Evolutionary conservation across 2,888 invertebrate species (phyloP).

Genomic region (Bembecia ichneumoniformis): DNA sequence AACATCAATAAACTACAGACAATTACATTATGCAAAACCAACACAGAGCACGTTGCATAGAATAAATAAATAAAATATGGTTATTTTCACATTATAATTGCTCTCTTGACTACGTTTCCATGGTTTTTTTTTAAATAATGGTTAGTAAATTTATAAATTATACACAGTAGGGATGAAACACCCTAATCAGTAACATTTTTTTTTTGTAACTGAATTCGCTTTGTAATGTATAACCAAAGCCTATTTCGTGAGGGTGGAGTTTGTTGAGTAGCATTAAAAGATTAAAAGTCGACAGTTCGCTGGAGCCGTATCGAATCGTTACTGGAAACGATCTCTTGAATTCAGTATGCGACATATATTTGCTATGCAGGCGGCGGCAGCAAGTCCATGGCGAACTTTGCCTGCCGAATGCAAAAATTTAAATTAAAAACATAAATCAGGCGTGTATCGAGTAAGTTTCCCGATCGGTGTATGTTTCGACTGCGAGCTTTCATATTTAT

Average conservation of each 20-base stretch:
- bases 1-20: background rate
- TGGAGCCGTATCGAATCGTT: constrained; percentile 60
- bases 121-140: too few relatives aligned
- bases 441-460: constrained; percentile 68
- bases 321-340: constrained; percentile 55
- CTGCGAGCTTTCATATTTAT: constrained; percentile 39
- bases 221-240: constrained; percentile 18
- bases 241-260: constrained; percentile 40
- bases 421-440: constrained; percentile 75
- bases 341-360: constrained; percentile 56
- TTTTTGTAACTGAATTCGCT: too few relatives aligned
- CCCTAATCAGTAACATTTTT: too few relatives aligned
- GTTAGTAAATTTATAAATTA: too few relatives aligned
- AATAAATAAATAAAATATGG: too few relatives aligned
- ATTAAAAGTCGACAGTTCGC: constrained; percentile 68
- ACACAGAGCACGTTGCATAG: too few relatives aligned
- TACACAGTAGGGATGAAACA: too few relatives aligned
- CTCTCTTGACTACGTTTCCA: too few relatives aligned
- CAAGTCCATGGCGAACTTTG: constrained; percentile 64
- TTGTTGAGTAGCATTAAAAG: constrained; percentile 70
- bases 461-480: constrained; percentile 64
- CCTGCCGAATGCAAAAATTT: constrained; percentile 72
- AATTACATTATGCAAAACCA: too few relatives aligned
- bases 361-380: constrained; percentile 69
- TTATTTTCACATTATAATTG: too few relatives aligned